phyloP scores from a whole-genome alignment of 2,888 invertebrate species.

The Gisinianus flammeolus region DNA sequence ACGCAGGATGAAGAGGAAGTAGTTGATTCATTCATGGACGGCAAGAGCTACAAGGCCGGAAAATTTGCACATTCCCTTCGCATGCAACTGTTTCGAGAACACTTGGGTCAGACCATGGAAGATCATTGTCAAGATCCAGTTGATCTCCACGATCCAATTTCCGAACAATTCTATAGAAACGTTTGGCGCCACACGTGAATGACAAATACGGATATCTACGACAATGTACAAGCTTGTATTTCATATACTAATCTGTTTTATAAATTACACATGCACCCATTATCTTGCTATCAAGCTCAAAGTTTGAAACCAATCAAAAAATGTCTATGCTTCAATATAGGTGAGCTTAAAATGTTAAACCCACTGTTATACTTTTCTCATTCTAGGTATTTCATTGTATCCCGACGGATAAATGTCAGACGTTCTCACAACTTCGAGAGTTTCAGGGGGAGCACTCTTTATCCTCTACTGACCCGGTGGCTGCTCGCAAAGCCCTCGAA shows the following conservation, averaged over 20 bases:
- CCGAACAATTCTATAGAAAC: constrained; percentile 80
- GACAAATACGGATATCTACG: constrained; percentile 86
- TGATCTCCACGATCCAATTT: constrained; percentile 81
- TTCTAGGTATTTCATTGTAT: constrained; percentile 83
- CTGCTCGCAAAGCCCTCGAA: constrained; percentile 70
- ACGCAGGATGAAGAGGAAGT: constrained; percentile 84
- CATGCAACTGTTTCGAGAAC: constrained; percentile 86
- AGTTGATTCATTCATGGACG: constrained; percentile 82
- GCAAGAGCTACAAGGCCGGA: constrained; percentile 79
- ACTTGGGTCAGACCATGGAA: constrained; percentile 85
- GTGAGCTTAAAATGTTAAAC: no score
- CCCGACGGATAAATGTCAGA: constrained; percentile 81
- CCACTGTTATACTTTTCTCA: no score
- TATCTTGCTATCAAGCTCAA: no score
- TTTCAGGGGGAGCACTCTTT: constrained; percentile 77
- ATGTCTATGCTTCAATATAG: no score
- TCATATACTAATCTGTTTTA: no score
- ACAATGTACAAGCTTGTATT: constrained; percentile 73
- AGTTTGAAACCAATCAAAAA: no score
- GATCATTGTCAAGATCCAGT: constrained; percentile 62
- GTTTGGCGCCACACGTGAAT: constrained; percentile 82
- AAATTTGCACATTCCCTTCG: constrained; percentile 84
- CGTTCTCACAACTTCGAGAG: constrained; percentile 76
- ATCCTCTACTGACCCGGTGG: constrained; percentile 73
- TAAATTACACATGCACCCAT: no score